Evolutionary conservation across 2,888 invertebrate species (phyloP), one percentile per base, ranked within the genome.

Genomic region (Malthinus flaveolus): DNA sequence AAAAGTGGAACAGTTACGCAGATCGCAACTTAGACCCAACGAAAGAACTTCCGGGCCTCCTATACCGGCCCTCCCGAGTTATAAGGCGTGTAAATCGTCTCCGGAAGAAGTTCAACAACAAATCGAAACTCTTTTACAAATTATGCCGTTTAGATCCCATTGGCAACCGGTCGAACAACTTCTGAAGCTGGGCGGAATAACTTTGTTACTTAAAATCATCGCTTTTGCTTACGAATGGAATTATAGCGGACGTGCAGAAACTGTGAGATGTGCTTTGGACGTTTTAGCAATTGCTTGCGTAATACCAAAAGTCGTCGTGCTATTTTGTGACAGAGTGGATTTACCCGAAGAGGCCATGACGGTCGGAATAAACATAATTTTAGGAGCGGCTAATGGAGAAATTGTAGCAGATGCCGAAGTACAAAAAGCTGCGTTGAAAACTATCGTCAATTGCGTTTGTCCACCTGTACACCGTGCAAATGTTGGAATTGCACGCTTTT

Each of bases 131-230:
- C 80, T 97, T 10, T 86, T 94, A 68, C 87, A 90, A 69, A 79
- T 87, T 55, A 84, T 91, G 80, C 88, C 90, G 0, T 85, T 90
- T 64, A 84, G 90, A 52, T 85, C 88, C 6, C 84, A 87, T 63
- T 98, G 97, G 97, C 81, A 87, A 48, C 95, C 97, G 0, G 93
- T 97, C 0, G 93, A 95, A 73, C 89, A 94, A 67, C 83, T 97
- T 31, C 79, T 93, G 59, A 88, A 89, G 70, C 81, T 97, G 32
- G 94, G 95, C 3, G 95, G 94, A 0, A 85, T 93, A 10, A 84
- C 87, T 0, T 81, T 95, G 49, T 81, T 97, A 23, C 80, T 96
- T 61, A 90, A 92, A 75, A 90, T 97, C 3, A 90, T 97, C 12
- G 93, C 91, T 0, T 89, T 92, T 71, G 90, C 94, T 0, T 91